Conservation (phyloP, 2,797 vertebrate genomes). For the Bucorvus abyssinicus region DNA sequence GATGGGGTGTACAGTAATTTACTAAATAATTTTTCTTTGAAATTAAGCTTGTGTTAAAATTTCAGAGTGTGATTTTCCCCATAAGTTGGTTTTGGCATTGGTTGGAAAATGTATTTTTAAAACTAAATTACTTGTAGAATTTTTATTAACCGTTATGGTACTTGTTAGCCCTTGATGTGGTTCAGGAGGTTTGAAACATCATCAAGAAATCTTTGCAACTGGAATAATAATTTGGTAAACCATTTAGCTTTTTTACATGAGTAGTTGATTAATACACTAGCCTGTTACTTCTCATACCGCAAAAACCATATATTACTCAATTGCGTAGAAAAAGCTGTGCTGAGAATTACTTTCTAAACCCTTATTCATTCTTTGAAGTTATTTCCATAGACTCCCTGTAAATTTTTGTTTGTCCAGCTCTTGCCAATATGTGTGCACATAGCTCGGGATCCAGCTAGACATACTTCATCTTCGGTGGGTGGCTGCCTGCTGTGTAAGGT, state of each 20-base stretch:
- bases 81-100: not conserved
- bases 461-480: not conserved
- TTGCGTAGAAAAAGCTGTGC: not conserved
- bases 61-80: not conserved
- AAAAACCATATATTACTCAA: not conserved
- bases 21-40: not conserved
- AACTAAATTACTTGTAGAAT: not conserved
- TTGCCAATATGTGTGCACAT: not conserved
- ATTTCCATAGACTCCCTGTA: not conserved
- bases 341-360: not conserved
- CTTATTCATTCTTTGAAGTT: not conserved
- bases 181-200: not conserved
- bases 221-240: not conserved
- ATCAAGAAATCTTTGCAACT: not conserved
- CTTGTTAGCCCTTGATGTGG: not conserved
- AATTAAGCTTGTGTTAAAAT: not conserved
- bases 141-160: not conserved
- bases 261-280: not conserved
- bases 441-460: not conserved
- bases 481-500: not conserved
- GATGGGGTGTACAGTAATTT: not conserved
- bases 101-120: not conserved
- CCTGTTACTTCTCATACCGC: not conserved
- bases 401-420: not conserved
- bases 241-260: not conserved